Evolutionary conservation across 2,888 invertebrate species (phyloP).

Genomic region (Cryptosula pallasiana): DNA sequence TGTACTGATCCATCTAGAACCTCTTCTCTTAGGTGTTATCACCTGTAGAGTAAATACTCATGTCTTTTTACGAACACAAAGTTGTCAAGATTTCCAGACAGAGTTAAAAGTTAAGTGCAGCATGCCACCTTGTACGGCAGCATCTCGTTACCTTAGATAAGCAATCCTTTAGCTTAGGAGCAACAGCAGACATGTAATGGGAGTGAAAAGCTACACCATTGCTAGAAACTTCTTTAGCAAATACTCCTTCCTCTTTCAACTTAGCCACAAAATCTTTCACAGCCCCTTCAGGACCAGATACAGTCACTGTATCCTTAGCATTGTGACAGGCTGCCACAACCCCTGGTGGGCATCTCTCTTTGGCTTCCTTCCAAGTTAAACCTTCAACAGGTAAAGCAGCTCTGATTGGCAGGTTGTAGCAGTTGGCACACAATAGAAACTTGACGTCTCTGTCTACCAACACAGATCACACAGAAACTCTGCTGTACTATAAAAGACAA

Average conservation of each 20-base stretch:
- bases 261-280: constrained; percentile 45
- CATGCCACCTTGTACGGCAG: no score
- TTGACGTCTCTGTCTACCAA: no score
- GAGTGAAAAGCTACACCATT: constrained; percentile 53
- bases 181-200: constrained; percentile 49
- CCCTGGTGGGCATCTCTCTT: constrained; percentile 45
- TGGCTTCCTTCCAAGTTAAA: constrained; percentile 51
- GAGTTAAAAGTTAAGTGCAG: no score
- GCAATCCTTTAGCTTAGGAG: constrained; percentile 42
- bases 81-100: no score
- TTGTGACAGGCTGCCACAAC: constrained; percentile 76
- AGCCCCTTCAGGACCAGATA: constrained; percentile 73
- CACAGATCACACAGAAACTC: no score
- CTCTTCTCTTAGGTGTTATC: constrained; percentile 74
- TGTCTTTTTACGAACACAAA: no score
- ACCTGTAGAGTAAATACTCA: no score
- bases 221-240: constrained; percentile 51
- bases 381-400: no score
- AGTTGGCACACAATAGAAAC: no score
- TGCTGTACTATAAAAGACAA: no score
- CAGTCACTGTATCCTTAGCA: constrained; percentile 83
- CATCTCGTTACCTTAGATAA: constrained; percentile 41
- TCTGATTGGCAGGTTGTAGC: no score
- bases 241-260: constrained; percentile 45
- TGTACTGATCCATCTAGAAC: constrained; percentile 82